Evolutionary conservation across 2,113 vertebrate genomes (phyloP).

Genomic region (Pseudorectes ferrugineus): DNA sequence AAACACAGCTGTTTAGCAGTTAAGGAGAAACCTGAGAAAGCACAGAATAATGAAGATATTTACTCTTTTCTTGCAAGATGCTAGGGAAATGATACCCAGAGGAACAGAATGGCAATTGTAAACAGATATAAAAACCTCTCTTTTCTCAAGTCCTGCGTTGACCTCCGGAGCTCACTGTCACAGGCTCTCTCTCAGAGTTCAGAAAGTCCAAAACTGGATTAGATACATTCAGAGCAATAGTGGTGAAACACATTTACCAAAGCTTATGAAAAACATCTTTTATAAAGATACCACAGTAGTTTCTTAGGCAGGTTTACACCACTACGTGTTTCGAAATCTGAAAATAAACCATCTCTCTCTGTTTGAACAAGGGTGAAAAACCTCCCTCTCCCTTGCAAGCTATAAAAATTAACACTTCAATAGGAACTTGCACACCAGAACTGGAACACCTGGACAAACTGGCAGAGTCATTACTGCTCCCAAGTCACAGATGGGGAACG

Average conservation of each 20-base stretch:
- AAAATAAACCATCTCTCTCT: background rate
- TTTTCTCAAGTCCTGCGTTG: background rate
- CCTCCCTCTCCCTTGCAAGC: background rate
- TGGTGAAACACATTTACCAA: background rate
- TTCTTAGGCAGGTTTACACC: background rate
- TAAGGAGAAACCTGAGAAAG: conserved; percentile 17
- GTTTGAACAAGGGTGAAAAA: background rate
- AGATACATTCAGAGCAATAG: background rate
- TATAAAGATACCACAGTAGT: background rate
- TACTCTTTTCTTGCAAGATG: conserved; percentile 32
- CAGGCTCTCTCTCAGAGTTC: background rate
- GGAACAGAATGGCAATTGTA: conserved; percentile 4
- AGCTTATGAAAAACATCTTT: conserved; percentile 21
- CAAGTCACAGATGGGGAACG: background rate
- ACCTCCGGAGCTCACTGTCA: conserved; percentile 12
- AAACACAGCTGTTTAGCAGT: conserved; percentile 49
- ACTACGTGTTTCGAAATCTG: background rate
- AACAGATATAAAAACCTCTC: background rate
- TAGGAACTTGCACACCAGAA: background rate
- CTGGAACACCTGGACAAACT: background rate
- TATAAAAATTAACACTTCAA: background rate
- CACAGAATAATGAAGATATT: conserved; percentile 51
- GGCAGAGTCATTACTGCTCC: background rate
- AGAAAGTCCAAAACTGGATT: background rate
- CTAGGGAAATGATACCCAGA: background rate